Conservation (phyloP, 2,888 invertebrate genomes). For the Catocala nupta region DNA sequence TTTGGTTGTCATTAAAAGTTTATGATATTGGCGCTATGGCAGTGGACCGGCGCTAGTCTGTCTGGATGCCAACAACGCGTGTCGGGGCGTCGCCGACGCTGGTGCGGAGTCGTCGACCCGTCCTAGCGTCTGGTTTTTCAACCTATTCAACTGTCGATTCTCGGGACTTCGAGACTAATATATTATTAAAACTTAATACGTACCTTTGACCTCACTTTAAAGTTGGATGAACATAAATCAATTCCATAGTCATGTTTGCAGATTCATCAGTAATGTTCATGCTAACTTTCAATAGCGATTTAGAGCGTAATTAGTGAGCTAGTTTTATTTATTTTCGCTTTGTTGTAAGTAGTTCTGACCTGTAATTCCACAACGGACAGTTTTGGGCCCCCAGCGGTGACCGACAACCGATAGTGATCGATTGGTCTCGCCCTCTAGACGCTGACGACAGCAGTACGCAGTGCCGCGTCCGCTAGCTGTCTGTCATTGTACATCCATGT, state of each 20-base stretch:
- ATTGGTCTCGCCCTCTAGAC: not conserved
- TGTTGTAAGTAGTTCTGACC: slow-evolving; percentile 10
- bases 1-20: slow-evolving; percentile 30
- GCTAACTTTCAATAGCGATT: slow-evolving; percentile 13
- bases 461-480: not conserved
- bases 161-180: not conserved
- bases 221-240: no score
- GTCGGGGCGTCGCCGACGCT: not conserved
- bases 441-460: not conserved
- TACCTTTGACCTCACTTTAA: no score
- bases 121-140: slow-evolving; percentile 11
- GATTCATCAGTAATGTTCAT: not conserved
- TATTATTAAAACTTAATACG: not conserved
- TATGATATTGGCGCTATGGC: slow-evolving; percentile 21
- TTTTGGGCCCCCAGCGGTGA: slow-evolving; percentile 3
- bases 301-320: slow-evolving; percentile 16
- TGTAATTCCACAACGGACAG: slow-evolving; percentile 1
- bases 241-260: not conserved
- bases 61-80: slow-evolving; percentile 17
- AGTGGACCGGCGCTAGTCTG: slow-evolving; percentile 8
- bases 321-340: slow-evolving; percentile 16
- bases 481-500: slow-evolving; percentile 2
- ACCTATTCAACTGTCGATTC: slow-evolving; percentile 11
- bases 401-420: slow-evolving; percentile 5
- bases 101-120: slow-evolving; percentile 21